Evolutionary conservation across 53 echinoderm and acorn worm genomes (phyloP).

Genomic region (Glandiceps talaboti): DNA sequence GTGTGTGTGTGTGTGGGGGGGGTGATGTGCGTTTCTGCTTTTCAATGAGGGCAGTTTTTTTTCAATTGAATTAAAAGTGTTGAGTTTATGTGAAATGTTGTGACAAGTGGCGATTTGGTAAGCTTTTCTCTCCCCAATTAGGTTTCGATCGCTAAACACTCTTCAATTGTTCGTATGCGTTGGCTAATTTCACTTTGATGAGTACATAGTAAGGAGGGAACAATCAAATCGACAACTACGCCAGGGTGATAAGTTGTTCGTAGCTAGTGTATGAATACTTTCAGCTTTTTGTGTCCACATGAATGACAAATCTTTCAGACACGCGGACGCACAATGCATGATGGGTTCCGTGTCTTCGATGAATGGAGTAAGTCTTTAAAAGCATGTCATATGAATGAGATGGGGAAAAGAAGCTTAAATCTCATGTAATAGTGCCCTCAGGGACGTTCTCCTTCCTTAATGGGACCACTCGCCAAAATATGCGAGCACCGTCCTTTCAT

Average conservation of each 20-base stretch:
- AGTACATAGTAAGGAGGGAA: background rate
- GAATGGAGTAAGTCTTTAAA: background rate
- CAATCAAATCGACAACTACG: background rate
- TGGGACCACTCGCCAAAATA: slow-evolving; percentile 1
- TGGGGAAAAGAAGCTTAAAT: background rate
- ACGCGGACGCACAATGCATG: background rate
- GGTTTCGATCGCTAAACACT: background rate
- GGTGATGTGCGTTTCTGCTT: too few species aligned
- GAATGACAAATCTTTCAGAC: background rate
- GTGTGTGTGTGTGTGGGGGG: too few species aligned
- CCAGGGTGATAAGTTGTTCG: background rate
- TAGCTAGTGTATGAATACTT: background rate
- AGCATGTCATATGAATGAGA: background rate
- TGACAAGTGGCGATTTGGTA: background rate
- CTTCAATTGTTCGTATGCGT: background rate
- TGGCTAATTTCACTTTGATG: background rate
- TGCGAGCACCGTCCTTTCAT: background rate
- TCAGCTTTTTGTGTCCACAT: background rate
- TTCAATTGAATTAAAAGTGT: background rate
- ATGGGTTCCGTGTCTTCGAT: background rate
- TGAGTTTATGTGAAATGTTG: background rate
- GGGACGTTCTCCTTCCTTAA: background rate
- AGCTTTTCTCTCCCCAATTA: background rate
- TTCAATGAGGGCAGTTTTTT: too few species aligned
- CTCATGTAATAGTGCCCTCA: background rate